A percentile compares a stretch with the other conserved stretches of the same genome.
Conservation (phyloP, 2,113 vertebrate genomes). For the Kryptolebias marmoratus region DNA sequence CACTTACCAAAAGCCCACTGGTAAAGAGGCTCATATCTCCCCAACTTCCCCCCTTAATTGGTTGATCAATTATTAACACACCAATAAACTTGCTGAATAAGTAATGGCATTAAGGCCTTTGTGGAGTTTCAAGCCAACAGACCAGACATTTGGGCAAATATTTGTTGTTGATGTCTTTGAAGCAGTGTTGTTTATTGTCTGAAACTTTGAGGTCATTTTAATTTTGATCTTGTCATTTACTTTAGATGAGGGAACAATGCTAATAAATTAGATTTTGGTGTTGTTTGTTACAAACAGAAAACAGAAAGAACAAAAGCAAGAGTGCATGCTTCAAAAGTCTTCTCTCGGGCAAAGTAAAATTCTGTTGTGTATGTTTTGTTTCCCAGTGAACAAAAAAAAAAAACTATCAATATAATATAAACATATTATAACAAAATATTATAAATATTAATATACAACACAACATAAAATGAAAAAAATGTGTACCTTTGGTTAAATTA, state of each 20-base stretch:
- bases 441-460: too few species aligned
- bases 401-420: too few species aligned
- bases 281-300: slow-evolving; percentile 22
- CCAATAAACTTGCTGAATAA: slow-evolving; percentile 80
- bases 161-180: slow-evolving; percentile 67
- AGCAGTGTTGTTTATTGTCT: slow-evolving; percentile 50
- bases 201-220: slow-evolving; percentile 38
- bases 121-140: slow-evolving; percentile 67
- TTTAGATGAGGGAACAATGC: slow-evolving; percentile 28
- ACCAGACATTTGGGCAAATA: slow-evolving; percentile 74
- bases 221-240: slow-evolving; percentile 44
- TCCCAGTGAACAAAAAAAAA: too few species aligned
- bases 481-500: too few species aligned
- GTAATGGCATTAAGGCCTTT: slow-evolving; percentile 75
- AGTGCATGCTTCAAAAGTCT: not conserved
- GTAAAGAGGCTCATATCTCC: slow-evolving; percentile 75
- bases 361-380: not conserved
- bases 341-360: too few species aligned
- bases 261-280: slow-evolving; percentile 30
- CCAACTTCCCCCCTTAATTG: slow-evolving; percentile 75
- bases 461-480: too few species aligned
- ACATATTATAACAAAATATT: too few species aligned
- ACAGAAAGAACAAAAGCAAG: not conserved
- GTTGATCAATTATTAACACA: slow-evolving; percentile 80
- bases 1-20: slow-evolving; percentile 81